Percentiles rank a stretch among this genome's conserved stretches.
Conservation (phyloP, 2,888 invertebrate genomes). For the Xylocampa areola region DNA sequence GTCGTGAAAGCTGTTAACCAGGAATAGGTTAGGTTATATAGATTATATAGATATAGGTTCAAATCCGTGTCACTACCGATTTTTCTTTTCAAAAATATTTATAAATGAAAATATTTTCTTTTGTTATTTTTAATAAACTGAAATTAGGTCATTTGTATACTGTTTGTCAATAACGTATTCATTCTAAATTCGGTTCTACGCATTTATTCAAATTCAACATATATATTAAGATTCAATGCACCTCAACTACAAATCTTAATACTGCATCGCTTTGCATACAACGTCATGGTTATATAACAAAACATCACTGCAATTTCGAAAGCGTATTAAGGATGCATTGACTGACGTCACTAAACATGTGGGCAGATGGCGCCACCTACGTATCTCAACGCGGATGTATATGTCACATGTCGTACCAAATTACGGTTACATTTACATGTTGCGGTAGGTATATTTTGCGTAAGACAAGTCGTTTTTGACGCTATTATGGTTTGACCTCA, state of each 20-base stretch:
- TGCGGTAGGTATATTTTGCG: constrained; percentile 29
- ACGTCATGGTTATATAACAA: constrained; percentile 34
- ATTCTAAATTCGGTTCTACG: no score
- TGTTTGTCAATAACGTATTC: no score
- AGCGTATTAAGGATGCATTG: constrained; percentile 36
- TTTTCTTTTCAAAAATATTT: no score
- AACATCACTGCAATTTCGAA: constrained; percentile 38
- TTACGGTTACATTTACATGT: no score
- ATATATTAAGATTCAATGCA: neutral
- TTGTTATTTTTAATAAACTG: no score
- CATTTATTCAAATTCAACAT: constrained; percentile 3
- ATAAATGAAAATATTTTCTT: no score
- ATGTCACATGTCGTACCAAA: constrained; percentile 5
- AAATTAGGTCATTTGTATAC: no score
- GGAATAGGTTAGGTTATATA: no score
- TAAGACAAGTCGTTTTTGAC: constrained; percentile 31
- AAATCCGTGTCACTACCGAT: no score
- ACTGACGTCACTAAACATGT: constrained; percentile 34
- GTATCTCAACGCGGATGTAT: constrained; percentile 34
- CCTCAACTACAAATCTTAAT: constrained; percentile 15
- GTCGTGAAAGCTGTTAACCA: no score
- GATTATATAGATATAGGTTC: no score
- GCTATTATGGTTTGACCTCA: constrained; percentile 28
- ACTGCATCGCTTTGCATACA: neutral
- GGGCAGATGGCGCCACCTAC: constrained; percentile 22